Percentiles rank a stretch among this genome's conserved stretches.
Conservation (phyloP, 2,113 vertebrate genomes). For the Epinephelus lanceolatus region DNA sequence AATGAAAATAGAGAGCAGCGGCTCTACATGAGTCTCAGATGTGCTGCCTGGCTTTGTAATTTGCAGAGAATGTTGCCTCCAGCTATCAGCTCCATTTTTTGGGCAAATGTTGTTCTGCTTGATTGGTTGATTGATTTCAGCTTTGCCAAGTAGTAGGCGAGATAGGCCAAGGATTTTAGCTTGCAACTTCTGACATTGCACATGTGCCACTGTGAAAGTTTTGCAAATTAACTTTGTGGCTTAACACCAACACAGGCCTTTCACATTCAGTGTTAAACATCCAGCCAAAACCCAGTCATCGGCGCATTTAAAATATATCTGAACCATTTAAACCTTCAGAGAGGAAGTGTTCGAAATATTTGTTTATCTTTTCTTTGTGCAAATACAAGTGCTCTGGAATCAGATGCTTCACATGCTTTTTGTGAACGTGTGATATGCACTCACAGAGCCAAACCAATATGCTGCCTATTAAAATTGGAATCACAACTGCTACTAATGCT, state of each 20-base stretch:
- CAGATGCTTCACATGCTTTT: not conserved
- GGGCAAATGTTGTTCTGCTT: slow-evolving; percentile 56
- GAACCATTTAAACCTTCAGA: not conserved
- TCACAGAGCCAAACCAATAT: slow-evolving; percentile 15
- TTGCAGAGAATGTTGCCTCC: slow-evolving; percentile 50
- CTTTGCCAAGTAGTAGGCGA: slow-evolving; percentile 31
- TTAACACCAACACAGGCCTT: not conserved
- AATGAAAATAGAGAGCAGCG: slow-evolving; percentile 17
- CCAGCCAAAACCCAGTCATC: not conserved
- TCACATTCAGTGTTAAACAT: slow-evolving; percentile 7
- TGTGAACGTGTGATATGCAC: slow-evolving; percentile 8
- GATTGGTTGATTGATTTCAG: slow-evolving; percentile 64
- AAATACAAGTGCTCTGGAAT: slow-evolving; percentile 13
- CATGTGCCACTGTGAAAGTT: slow-evolving; percentile 20
- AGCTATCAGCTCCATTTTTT: slow-evolving; percentile 57
- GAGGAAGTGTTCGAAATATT: not conserved
- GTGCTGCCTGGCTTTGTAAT: slow-evolving; percentile 56
- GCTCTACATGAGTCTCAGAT: slow-evolving; percentile 25
- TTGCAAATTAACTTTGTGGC: slow-evolving; percentile 28
- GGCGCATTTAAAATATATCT: not conserved
- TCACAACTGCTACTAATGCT: not conserved
- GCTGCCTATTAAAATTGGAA: slow-evolving; percentile 9
- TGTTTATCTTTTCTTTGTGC: not conserved
- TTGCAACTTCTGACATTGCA: slow-evolving; percentile 23
- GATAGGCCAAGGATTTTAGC: slow-evolving; percentile 34